These are phyloP conservation scores for Pterois miles DNA, from an alignment of 2,797 vertebrate species.

Conservation along the genomic window DNA sequence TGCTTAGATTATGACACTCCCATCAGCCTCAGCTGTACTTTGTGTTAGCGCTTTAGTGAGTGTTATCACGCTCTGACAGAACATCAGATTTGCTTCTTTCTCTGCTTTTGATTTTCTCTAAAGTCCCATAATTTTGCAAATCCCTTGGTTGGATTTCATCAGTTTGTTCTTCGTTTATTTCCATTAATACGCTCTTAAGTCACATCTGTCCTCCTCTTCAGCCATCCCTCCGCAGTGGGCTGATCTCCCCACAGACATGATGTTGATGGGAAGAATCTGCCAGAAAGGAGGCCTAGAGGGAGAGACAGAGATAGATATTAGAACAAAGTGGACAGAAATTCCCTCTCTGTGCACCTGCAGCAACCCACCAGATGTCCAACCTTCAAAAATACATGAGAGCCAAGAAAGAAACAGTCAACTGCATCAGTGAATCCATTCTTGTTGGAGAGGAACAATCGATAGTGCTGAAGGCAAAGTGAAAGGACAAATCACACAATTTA, in stretches of 20 bases:
- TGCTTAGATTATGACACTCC: background rate
- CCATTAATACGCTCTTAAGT: background rate
- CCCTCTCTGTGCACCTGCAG: conserved; percentile 22
- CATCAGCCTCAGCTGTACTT: background rate
- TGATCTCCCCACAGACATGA: background rate
- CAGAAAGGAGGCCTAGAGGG: background rate
- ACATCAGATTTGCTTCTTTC: background rate
- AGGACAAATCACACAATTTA: conserved; percentile 44
- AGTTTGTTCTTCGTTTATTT: conserved; percentile 20
- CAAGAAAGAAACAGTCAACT: conserved; percentile 45
- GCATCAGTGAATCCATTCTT: conserved; percentile 45
- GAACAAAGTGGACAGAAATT: conserved; percentile 29
- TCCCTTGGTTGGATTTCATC: background rate
- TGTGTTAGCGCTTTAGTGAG: background rate
- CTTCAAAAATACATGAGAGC: conserved; percentile 45
- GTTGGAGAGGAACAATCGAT: conserved; percentile 46
- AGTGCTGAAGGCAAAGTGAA: conserved; percentile 44
- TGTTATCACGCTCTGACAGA: background rate
- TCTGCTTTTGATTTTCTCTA: background rate
- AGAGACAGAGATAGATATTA: conserved; percentile 2
- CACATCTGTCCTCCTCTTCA: background rate
- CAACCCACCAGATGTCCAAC: conserved; percentile 24
- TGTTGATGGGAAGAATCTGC: background rate
- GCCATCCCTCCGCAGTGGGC: background rate
- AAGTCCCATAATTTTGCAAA: background rate